phyloP scores from a whole-genome alignment of 2,113 vertebrate species.

The Pachypanchax playfairii region DNA sequence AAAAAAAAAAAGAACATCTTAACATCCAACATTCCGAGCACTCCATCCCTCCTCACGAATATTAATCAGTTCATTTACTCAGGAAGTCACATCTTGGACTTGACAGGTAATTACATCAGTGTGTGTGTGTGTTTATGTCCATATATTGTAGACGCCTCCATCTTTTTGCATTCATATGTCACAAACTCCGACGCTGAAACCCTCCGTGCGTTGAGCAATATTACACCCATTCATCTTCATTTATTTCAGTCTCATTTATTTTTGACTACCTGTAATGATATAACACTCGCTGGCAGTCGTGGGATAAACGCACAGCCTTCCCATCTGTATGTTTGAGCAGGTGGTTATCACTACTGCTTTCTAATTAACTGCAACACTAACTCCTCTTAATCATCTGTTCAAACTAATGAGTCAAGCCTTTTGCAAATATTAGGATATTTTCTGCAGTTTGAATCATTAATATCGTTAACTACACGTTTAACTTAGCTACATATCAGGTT shows the following conservation, averaged over 20 bases:
- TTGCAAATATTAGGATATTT: constrained; percentile 65
- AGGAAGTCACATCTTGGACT: constrained; percentile 61
- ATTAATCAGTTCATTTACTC: constrained; percentile 74
- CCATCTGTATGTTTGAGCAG: constrained; percentile 66
- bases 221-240: constrained; percentile 42
- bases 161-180: constrained; percentile 3
- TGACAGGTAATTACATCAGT: constrained; percentile 74
- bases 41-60: constrained; percentile 42
- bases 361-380: constrained; percentile 71
- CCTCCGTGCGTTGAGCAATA: constrained; percentile 2
- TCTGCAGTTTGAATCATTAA: constrained; percentile 40
- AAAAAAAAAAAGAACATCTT: constrained; percentile 56
- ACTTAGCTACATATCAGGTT: background rate
- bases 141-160: background rate
- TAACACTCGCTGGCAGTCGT: constrained; percentile 18
- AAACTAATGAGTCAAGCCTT: constrained; percentile 55
- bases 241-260: constrained; percentile 36
- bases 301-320: constrained; percentile 39
- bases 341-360: constrained; percentile 61
- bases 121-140: background rate
- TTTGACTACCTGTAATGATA: constrained; percentile 23
- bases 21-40: constrained; percentile 52
- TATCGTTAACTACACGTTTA: background rate
- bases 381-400: constrained; percentile 53
- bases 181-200: constrained; percentile 17